These are phyloP conservation scores for Xylota segnis DNA, from an alignment of 2,888 invertebrate species.

Conservation along the genomic window DNA sequence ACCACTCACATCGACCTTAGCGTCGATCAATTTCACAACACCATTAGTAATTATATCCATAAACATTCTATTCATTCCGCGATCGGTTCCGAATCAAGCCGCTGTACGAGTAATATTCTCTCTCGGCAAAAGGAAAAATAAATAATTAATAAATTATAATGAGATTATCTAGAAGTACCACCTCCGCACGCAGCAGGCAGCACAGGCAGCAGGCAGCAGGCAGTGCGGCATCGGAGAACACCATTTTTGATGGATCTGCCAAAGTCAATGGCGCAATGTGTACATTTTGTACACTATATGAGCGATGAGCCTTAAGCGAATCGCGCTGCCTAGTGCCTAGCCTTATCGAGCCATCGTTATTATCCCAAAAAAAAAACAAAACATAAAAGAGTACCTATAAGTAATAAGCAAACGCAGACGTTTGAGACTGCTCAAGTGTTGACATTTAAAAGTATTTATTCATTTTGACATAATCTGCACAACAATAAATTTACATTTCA, in stretches of 20 bases:
- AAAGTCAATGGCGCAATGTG: slow-evolving; percentile 61
- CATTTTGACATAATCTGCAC: slow-evolving; percentile 73
- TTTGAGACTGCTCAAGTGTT: slow-evolving; percentile 52
- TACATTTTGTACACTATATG: slow-evolving; percentile 30
- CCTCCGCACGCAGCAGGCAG: slow-evolving; percentile 65
- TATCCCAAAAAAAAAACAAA: slow-evolving; percentile 19
- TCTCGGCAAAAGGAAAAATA: slow-evolving; percentile 56
- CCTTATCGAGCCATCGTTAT: slow-evolving; percentile 65
- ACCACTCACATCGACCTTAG: slow-evolving; percentile 66
- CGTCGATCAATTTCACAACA: slow-evolving; percentile 67
- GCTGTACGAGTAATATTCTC: slow-evolving; percentile 25
- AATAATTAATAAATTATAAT: slow-evolving; percentile 74
- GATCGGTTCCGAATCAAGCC: slow-evolving; percentile 36
- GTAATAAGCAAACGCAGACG: slow-evolving; percentile 35
- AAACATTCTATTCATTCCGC: slow-evolving; percentile 44
- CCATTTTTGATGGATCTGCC: slow-evolving; percentile 67
- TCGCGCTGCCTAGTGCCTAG: slow-evolving; percentile 39
- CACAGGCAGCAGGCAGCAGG: slow-evolving; percentile 63
- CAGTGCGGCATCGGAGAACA: slow-evolving; percentile 45
- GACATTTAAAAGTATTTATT: slow-evolving; percentile 75
- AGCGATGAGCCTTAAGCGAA: slow-evolving; percentile 56
- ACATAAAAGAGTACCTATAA: slow-evolving; percentile 13
- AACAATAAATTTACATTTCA: slow-evolving; percentile 69
- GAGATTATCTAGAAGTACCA: slow-evolving; percentile 69
- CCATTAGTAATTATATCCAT: slow-evolving; percentile 56